Percentiles rank a stretch among this genome's conserved stretches.
phyloP scores from a whole-genome alignment of 1,140 invertebrate genomes.

The Conopomorpha cramerella region DNA sequence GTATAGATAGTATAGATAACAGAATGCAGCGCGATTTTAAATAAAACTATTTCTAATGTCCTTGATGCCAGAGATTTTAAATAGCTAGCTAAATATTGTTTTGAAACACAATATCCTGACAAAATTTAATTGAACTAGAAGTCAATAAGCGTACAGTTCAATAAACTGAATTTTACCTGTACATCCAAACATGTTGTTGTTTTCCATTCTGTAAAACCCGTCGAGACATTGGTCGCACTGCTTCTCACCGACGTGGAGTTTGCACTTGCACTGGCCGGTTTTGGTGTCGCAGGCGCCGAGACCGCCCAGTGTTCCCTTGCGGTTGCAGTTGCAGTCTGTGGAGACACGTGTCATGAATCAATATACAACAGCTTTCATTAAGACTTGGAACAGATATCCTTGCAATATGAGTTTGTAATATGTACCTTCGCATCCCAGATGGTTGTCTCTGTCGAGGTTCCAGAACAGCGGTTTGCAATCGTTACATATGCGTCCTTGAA shows the following conservation, averaged over 20 bases:
- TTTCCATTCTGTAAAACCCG: conserved; percentile 82
- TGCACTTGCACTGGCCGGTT: conserved; percentile 87
- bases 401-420: not conserved
- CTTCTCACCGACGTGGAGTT: conserved; percentile 77
- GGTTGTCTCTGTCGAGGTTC: conserved; percentile 90
- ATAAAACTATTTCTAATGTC: too few relatives aligned
- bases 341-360: too few relatives aligned
- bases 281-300: conserved; percentile 81
- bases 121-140: too few relatives aligned
- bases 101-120: too few relatives aligned
- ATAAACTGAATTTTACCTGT: too few relatives aligned
- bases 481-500: conserved; percentile 93
- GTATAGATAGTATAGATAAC: too few relatives aligned
- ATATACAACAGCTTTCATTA: too few relatives aligned
- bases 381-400: too few relatives aligned
- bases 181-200: conserved; percentile 86
- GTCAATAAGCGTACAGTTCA: too few relatives aligned
- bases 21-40: too few relatives aligned
- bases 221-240: conserved; percentile 81
- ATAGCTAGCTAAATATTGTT: too few relatives aligned
- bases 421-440: conserved; percentile 85
- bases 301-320: conserved; percentile 83
- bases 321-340: conserved; percentile 80
- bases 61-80: too few relatives aligned
- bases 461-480: conserved; percentile 92